Base-by-base conservation (phyloP, 1,140 invertebrate genomes). In the Diachasmimorpha longicaudata region DNA sequence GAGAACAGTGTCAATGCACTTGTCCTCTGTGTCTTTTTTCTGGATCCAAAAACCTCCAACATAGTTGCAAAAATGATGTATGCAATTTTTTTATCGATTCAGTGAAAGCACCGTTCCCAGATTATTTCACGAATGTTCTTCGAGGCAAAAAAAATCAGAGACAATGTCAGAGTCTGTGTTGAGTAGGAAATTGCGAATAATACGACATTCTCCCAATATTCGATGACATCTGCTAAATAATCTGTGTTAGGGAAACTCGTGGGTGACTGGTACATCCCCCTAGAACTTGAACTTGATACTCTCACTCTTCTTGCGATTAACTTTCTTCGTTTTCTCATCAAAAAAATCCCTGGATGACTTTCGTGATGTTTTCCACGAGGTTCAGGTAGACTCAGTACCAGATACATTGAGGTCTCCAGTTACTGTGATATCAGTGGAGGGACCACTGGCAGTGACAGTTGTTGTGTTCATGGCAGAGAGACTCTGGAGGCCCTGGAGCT, bases 401-500 rank as follows among this genome's bases (percentile, higher is more conserved):
- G 77, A 85, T 5, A 83, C 83, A 0, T 83, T 81, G 0, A 79
- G 79, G 16, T 88, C 87, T 1, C 79, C 84, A 39, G 74, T 71
- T 5, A 71, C 55, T 36, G 74, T 76, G 19, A 70, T 76, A n/a
- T 76, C 69, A 71, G 52, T 66, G 21, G 82, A 80, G 19, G 84
- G 81, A 42, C 84, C 83, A 5, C 80, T 79, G 5, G 84, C 75
- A 8, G 81, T 81, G 21, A 85, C 81, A 58, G 79, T 68, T 77
- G 86, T 82, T 5, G 81, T 68, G 46, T 84, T 83, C 23, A 25
- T 74, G 11, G 81, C 55, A 6, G 78, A 69, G 42, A 87, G 70
- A 0, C 86, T 84, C 74, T 85, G 87, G 80, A 89, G 82, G 0
- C 85, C 83, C 76, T 85, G 87, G 78, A 89, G 81, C 68, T 88